These are phyloP conservation scores for Labia minor DNA, from an alignment of 2,888 invertebrate species.

Conservation along the genomic window DNA sequence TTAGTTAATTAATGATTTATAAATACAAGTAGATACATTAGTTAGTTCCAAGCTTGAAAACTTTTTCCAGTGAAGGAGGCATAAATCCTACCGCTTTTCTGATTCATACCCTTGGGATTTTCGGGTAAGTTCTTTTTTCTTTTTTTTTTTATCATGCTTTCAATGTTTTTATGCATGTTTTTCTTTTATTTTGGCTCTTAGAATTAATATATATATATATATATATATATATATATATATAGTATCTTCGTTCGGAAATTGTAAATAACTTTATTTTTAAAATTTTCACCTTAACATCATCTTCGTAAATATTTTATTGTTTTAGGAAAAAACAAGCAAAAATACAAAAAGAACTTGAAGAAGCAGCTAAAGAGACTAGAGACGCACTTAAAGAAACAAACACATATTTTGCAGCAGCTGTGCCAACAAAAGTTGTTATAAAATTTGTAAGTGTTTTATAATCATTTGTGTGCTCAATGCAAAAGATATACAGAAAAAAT, in stretches of 20 bases:
- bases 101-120: constrained; percentile 59
- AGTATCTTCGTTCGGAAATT: too few relatives aligned
- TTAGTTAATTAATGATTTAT: not conserved
- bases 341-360: constrained; percentile 81
- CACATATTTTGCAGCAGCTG: constrained; percentile 35
- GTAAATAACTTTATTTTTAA: constrained; percentile 36
- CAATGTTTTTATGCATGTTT: not conserved
- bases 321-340: constrained; percentile 77
- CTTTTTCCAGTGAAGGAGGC: constrained; percentile 58
- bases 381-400: constrained; percentile 41
- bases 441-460: constrained; percentile 59
- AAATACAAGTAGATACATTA: constrained; percentile 18
- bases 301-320: constrained; percentile 33
- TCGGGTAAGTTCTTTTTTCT: constrained; percentile 53
- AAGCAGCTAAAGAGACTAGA: constrained; percentile 69
- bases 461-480: too few relatives aligned
- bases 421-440: constrained; percentile 58
- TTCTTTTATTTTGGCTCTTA: constrained; percentile 13
- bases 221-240: too few relatives aligned
- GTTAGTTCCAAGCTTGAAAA: constrained; percentile 33
- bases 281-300: not conserved
- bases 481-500: too few relatives aligned
- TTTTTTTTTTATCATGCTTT: constrained; percentile 8
- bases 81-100: constrained; percentile 57
- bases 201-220: constrained; percentile 13